Conservation (phyloP, 2,113 vertebrate genomes). For the Aphyosemion australe region DNA sequence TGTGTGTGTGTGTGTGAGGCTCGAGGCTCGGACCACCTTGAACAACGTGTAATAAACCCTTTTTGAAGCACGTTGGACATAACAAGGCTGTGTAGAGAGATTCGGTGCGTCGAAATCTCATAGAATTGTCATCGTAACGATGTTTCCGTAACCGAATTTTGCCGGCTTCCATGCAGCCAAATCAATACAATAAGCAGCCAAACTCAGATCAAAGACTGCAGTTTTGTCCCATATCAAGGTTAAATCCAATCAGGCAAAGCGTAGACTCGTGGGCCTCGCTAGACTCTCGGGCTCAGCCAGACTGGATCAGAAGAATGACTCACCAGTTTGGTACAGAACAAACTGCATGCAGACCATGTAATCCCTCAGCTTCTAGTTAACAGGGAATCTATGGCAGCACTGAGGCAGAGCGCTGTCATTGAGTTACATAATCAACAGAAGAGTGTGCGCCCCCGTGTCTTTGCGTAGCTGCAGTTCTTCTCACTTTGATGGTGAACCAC, state of each 20-base stretch:
- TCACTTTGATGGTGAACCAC: slow-evolving; percentile 54
- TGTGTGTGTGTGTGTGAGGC: slow-evolving; percentile 5
- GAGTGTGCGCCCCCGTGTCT: slow-evolving; percentile 34
- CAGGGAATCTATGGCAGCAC: slow-evolving; percentile 71
- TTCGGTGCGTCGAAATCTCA: slow-evolving; percentile 45
- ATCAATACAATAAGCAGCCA: slow-evolving; percentile 62
- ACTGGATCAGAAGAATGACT: slow-evolving; percentile 70
- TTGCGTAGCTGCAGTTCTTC: slow-evolving; percentile 52
- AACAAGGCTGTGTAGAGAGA: slow-evolving; percentile 50
- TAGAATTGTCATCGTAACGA: slow-evolving; percentile 52
- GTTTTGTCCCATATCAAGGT: slow-evolving; percentile 58
- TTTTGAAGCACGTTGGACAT: slow-evolving; percentile 55
- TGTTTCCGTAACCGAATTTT: slow-evolving; percentile 50
- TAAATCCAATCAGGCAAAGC: slow-evolving; percentile 58
- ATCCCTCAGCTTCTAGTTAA: slow-evolving; percentile 73
- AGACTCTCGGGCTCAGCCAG: slow-evolving; percentile 41
- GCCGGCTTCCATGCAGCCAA: slow-evolving; percentile 30
- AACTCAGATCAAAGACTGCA: slow-evolving; percentile 61
- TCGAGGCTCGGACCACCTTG: slow-evolving; percentile 12
- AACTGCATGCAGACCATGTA: slow-evolving; percentile 66
- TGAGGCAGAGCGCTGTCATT: slow-evolving; percentile 73
- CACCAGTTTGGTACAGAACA: slow-evolving; percentile 64
- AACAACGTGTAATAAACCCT: slow-evolving; percentile 54
- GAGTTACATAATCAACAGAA: slow-evolving; percentile 76
- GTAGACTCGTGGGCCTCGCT: slow-evolving; percentile 48